phyloP scores from a whole-genome alignment of 2,888 invertebrate species.

The Lasioglossum figueresi region DNA sequence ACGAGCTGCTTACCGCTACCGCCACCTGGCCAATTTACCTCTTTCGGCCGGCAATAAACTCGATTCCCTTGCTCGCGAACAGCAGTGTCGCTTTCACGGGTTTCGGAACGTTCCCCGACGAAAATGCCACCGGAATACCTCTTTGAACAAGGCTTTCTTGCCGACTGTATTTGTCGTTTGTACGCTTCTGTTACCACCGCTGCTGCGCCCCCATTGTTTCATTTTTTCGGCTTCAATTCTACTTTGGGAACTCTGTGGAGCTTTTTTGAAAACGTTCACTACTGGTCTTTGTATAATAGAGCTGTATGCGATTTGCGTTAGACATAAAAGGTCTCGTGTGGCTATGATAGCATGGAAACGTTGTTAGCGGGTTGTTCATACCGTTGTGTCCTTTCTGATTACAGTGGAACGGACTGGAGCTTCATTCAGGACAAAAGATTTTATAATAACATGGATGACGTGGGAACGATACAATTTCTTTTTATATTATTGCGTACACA shows the following conservation, averaged over 20 bases:
- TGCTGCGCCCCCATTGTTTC: background rate
- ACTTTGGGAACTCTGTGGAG: background rate
- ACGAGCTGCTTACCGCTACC: constrained; percentile 10
- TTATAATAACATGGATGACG: background rate
- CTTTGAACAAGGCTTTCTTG: background rate
- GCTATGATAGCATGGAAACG: background rate
- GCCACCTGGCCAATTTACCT: constrained; percentile 4
- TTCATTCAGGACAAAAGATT: background rate
- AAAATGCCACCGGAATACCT: background rate
- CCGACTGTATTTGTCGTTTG: too few relatives aligned
- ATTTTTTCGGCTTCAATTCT: background rate
- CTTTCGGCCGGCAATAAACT: constrained; percentile 1
- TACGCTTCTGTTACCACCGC: background rate
- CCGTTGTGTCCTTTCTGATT: background rate
- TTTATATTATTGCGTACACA: background rate
- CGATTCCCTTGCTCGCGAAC: constrained; percentile 8
- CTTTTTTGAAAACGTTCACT: too few relatives aligned
- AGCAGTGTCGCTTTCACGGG: background rate
- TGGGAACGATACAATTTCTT: background rate
- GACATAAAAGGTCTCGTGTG: background rate
- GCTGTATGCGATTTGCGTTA: background rate
- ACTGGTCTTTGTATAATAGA: too few relatives aligned
- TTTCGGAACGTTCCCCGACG: background rate
- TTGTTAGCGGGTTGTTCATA: background rate
- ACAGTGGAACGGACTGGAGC: background rate